Percentiles rank a stretch among this genome's conserved stretches.
Evolutionary conservation across 1,140 invertebrate species (phyloP).

Genomic region (Leptinotarsa undecemlineata): DNA sequence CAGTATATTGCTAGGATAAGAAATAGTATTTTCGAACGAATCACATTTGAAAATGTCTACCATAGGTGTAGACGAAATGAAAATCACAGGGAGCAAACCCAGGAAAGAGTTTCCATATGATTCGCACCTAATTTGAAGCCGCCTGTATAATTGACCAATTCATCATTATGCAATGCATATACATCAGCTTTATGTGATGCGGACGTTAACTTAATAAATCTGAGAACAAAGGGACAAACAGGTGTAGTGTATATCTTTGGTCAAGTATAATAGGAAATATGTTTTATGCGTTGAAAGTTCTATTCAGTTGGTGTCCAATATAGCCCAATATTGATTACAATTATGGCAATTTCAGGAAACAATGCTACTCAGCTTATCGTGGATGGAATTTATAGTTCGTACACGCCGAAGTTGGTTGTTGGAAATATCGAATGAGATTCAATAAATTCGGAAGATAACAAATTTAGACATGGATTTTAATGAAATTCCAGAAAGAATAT

Average conservation of each 20-base stretch:
- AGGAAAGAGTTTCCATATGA: too few relatives aligned
- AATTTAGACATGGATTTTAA: not conserved
- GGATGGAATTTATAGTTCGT: conserved; percentile 3
- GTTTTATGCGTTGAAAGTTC: conserved; percentile 7
- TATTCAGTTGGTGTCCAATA: conserved; percentile 5
- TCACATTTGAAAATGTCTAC: too few relatives aligned
- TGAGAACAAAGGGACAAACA: not conserved
- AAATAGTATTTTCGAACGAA: too few relatives aligned
- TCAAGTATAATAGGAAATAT: conserved; percentile 14
- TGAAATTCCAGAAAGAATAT: not conserved
- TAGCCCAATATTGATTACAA: conserved; percentile 12
- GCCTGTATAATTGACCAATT: too few relatives aligned
- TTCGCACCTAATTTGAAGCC: too few relatives aligned
- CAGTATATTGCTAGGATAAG: too few relatives aligned
- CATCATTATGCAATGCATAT: too few relatives aligned
- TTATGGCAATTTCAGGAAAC: conserved; percentile 3
- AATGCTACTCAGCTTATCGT: not conserved
- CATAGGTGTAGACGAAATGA: too few relatives aligned
- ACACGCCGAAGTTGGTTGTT: not conserved
- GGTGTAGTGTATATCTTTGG: conserved; percentile 9
- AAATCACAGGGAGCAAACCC: too few relatives aligned
- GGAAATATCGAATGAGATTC: not conserved
- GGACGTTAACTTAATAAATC: conserved; percentile 1
- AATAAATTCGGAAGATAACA: too few relatives aligned
- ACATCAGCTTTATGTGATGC: too few relatives aligned